phyloP scores from a whole-genome alignment of 2,888 invertebrate species.

The Anthophora plumipes region DNA sequence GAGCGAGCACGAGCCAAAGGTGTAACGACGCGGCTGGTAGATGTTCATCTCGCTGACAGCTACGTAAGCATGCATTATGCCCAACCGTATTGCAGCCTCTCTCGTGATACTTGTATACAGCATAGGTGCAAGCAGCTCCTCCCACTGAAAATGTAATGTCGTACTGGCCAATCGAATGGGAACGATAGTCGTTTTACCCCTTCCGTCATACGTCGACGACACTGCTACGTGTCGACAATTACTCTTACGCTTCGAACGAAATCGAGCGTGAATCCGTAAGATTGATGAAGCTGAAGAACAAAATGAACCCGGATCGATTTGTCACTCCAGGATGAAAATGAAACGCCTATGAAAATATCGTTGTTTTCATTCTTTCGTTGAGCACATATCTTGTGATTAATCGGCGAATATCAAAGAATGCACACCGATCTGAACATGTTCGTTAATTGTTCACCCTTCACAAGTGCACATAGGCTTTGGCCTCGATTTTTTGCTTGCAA shows the following conservation, averaged over 20 bases:
- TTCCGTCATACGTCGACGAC: constrained; percentile 55
- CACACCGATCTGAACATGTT: not conserved
- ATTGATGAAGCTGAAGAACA: too few relatives aligned
- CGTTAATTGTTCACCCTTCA: constrained; percentile 27
- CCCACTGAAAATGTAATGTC: constrained; percentile 76
- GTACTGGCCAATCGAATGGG: constrained; percentile 74
- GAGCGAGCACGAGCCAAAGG: constrained; percentile 37
- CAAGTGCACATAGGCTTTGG: constrained; percentile 1
- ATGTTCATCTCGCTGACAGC: constrained; percentile 71
- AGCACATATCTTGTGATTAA: not conserved
- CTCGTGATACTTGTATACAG: constrained; percentile 15
- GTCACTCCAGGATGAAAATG: too few relatives aligned
- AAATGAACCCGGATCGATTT: too few relatives aligned
- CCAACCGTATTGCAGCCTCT: constrained; percentile 44
- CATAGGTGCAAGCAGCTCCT: constrained; percentile 76
- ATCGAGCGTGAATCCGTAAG: not conserved
- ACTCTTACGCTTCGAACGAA: not conserved
- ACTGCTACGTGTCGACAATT: constrained; percentile 26
- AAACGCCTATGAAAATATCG: not conserved
- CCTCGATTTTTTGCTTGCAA: not conserved
- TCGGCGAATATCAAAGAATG: not conserved
- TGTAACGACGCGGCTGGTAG: constrained; percentile 58
- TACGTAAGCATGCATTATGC: constrained; percentile 66
- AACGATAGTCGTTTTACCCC: constrained; percentile 54
- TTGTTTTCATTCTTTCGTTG: not conserved